A percentile compares a stretch with the other conserved stretches of the same genome.
These are phyloP conservation scores for Scaptomyza montana DNA, from an alignment of 1,140 invertebrate genomes.

Conservation along the genomic window DNA sequence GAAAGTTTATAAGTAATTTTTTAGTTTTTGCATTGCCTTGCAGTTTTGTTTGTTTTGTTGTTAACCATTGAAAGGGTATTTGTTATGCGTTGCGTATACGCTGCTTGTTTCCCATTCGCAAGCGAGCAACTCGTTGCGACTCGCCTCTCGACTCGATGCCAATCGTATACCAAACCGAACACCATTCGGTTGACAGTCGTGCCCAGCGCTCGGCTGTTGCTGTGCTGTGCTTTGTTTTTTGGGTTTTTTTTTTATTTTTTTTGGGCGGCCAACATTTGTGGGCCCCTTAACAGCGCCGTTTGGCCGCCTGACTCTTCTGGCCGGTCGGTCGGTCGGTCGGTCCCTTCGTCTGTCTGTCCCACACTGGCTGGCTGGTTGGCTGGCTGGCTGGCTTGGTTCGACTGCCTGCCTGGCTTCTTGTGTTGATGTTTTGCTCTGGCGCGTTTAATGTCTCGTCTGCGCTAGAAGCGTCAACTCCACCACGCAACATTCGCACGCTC, in stretches of 20 bases:
- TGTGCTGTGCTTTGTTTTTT: conserved; percentile 20
- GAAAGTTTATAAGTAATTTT: too few relatives aligned
- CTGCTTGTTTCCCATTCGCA: conserved; percentile 29
- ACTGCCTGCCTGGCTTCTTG: conserved; percentile 55
- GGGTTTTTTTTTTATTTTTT: background rate
- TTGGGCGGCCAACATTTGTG: too few relatives aligned
- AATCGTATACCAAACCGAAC: conserved; percentile 28
- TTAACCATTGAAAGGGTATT: conserved; percentile 23
- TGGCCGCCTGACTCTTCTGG: conserved; percentile 10
- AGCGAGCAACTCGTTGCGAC: conserved; percentile 59
- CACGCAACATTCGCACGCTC: conserved; percentile 58
- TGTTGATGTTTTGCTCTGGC: conserved; percentile 75
- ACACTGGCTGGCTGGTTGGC: conserved; percentile 9
- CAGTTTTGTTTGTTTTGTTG: too few relatives aligned
- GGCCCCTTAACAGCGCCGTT: conserved; percentile 24
- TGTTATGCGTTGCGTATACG: background rate
- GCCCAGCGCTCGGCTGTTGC: conserved; percentile 16
- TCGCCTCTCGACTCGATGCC: conserved; percentile 43
- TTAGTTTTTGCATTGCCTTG: too few relatives aligned
- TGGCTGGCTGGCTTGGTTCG: conserved; percentile 9
- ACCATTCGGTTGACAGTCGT: conserved; percentile 25
- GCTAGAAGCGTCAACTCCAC: conserved; percentile 74
- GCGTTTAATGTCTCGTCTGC: conserved; percentile 77
- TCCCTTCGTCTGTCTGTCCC: conserved; percentile 5
- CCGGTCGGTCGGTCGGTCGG: conserved; percentile 4